Percentiles rank a stretch among this genome's conserved stretches.
phyloP scores from a whole-genome alignment of 2,797 vertebrate genomes.

The Diplodus sargus region DNA sequence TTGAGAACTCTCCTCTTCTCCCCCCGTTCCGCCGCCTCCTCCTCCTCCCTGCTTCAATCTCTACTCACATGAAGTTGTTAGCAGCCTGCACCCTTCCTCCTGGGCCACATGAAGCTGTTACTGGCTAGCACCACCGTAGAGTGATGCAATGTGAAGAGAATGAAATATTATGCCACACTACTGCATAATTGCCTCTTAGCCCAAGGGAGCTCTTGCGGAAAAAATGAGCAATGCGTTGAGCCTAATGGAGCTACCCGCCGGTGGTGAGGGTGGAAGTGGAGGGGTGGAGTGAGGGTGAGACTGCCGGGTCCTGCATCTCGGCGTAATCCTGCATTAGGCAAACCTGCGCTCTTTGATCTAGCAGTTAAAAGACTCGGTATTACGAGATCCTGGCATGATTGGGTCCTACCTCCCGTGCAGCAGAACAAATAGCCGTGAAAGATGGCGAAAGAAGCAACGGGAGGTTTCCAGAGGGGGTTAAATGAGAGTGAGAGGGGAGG shows the following conservation, averaged over 20 bases:
- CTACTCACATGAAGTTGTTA: conserved; percentile 73
- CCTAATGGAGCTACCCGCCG: conserved; percentile 80
- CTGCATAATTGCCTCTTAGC: conserved; percentile 88
- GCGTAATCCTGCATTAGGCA: conserved; percentile 70
- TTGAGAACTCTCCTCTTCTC: conserved; percentile 62
- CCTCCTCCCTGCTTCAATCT: conserved; percentile 26
- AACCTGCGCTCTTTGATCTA: conserved; percentile 76
- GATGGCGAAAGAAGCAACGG: conserved; percentile 16
- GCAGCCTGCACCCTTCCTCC: conserved; percentile 74
- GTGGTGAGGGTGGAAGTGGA: conserved; percentile 23
- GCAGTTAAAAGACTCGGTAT: conserved; percentile 70
- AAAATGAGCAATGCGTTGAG: conserved; percentile 84
- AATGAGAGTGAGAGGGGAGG: neutral
- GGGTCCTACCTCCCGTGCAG: conserved; percentile 43
- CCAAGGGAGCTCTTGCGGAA: conserved; percentile 86
- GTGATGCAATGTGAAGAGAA: conserved; percentile 81
- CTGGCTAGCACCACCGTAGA: conserved; percentile 63
- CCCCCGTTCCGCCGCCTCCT: neutral
- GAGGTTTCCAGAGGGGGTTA: conserved; percentile 6
- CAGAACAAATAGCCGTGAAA: conserved; percentile 57
- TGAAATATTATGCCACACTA: conserved; percentile 87
- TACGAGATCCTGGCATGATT: conserved; percentile 64
- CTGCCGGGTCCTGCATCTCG: conserved; percentile 67
- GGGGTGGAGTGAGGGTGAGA: conserved; percentile 60
- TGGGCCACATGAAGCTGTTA: conserved; percentile 81